phyloP scores from a whole-genome alignment of 2,797 vertebrate species.

The Hylomyscus alleni region DNA sequence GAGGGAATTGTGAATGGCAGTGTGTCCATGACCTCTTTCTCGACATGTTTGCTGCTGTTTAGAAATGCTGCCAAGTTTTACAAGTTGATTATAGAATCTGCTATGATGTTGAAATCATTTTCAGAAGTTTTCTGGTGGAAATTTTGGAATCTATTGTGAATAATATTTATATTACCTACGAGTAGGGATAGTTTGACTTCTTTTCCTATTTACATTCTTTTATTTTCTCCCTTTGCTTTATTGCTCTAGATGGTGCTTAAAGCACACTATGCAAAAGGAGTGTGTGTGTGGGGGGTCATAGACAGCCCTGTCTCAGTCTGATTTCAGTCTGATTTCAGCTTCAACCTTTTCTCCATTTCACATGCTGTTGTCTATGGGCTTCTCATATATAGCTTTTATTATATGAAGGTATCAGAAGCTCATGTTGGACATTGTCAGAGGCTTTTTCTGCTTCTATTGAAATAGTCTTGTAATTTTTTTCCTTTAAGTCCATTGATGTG shows the following conservation, averaged over 20 bases:
- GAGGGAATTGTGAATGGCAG: background rate
- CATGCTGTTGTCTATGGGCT: background rate
- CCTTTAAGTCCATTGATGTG: background rate
- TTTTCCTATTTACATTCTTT: background rate
- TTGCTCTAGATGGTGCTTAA: background rate
- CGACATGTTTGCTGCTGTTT: background rate
- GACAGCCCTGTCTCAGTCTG: background rate
- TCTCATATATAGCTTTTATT: background rate
- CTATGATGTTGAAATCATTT: background rate
- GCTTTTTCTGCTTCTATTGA: background rate
- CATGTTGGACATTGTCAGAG: background rate
- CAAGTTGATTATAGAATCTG: background rate
- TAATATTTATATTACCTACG: background rate
- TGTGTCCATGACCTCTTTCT: background rate
- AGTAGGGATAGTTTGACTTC: background rate
- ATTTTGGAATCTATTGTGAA: background rate
- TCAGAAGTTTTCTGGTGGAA: background rate
- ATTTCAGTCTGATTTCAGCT: background rate
- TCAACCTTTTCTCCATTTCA: background rate
- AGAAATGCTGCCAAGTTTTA: background rate
- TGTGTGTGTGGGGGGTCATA: background rate
- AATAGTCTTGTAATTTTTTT: background rate
- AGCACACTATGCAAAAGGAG: background rate
- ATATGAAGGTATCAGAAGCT: background rate
- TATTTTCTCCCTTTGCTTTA: background rate